Percentiles rank a stretch among this genome's conserved stretches.
These are phyloP conservation scores for Agraylea sexmaculata DNA, from an alignment of 1,140 invertebrate species.

Conservation along the genomic window DNA sequence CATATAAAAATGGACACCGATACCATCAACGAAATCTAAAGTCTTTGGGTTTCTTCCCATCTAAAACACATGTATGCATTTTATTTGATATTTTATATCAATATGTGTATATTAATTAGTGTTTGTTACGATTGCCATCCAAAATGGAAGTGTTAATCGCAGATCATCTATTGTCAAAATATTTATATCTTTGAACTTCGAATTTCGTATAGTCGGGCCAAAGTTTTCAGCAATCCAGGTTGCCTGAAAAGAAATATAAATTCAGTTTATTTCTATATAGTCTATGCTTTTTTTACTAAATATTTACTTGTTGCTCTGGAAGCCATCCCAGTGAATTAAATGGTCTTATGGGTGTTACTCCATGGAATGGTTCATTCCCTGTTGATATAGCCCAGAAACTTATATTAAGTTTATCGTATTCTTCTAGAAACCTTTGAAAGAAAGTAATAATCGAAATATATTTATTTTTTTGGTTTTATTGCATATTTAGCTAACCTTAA, in stretches of 20 bases:
- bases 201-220: slow-evolving; percentile 48
- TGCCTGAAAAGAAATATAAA: slow-evolving; percentile 30
- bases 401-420: slow-evolving; percentile 39
- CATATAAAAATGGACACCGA: slow-evolving; percentile 60
- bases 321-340: slow-evolving; percentile 70
- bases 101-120: not conserved
- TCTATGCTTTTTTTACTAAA: slow-evolving; percentile 9
- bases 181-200: slow-evolving; percentile 42
- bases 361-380: slow-evolving; percentile 52
- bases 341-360: slow-evolving; percentile 43
- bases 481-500: slow-evolving; percentile 40
- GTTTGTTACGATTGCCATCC: slow-evolving; percentile 46
- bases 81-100: no score
- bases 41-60: slow-evolving; percentile 31
- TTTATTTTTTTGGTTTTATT: not conserved
- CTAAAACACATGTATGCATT: slow-evolving; percentile 22
- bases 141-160: slow-evolving; percentile 47
- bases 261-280: no score
- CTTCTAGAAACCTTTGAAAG: slow-evolving; percentile 43
- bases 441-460: no score
- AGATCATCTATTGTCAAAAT: slow-evolving; percentile 61
- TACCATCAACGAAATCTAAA: slow-evolving; percentile 53
- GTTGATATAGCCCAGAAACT: slow-evolving; percentile 53
- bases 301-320: slow-evolving; percentile 36
- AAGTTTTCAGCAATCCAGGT: slow-evolving; percentile 54